Base-by-base conservation (phyloP, 1,140 invertebrate species). In the Campoletis sonorensis region DNA sequence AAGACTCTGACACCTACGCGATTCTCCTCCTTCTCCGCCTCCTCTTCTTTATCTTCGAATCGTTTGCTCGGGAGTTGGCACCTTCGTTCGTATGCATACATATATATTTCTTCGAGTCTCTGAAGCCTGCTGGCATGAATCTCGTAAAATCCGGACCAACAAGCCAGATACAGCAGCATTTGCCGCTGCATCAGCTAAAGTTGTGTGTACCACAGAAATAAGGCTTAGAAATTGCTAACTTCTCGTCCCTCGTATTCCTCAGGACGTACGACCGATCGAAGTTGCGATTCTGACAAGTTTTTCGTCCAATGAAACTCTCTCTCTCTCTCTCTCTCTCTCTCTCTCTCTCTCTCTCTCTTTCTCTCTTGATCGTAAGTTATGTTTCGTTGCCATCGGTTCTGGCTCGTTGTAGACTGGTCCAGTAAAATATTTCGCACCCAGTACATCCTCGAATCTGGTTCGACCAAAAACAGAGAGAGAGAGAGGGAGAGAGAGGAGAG, bases 91-190 rank as follows among this genome's bases (percentile, higher is more conserved):
- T 30, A n/a, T 27, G 23, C 30, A 67, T 67, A 15, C 13, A 67
- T 45, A 45, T 45, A 13, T 45, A 45, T 45, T 10, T 45, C 30
- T 21, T 58, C 4, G 33, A 76, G 30, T 61, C 79, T 68, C 79
- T 68, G 27, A 82, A 79, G 40, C 40, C 8, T 64, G 16, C 75
- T 33, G 64, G 64, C 82, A 72, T 16, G 67, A 70, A 30, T 80
- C 73, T 83, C 82, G 82, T 83, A 83, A 83, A 83, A 83, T 83
- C 79, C 79, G 78, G 79, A 81, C 82, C 79, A 77, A 77, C 75
- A 16, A 75, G 54, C 37, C 70, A 75, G 30, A 15, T 3, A 33
- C 27, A 33, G 67, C 30, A 45, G 33, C 58, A 45, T 67, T 67
- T 67, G 76, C 27, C 73, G 54, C 67, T 70, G 67, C 30, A 70